Conservation (phyloP, 1,140 invertebrate species). For the Cyrtorhinus lividipennis region DNA sequence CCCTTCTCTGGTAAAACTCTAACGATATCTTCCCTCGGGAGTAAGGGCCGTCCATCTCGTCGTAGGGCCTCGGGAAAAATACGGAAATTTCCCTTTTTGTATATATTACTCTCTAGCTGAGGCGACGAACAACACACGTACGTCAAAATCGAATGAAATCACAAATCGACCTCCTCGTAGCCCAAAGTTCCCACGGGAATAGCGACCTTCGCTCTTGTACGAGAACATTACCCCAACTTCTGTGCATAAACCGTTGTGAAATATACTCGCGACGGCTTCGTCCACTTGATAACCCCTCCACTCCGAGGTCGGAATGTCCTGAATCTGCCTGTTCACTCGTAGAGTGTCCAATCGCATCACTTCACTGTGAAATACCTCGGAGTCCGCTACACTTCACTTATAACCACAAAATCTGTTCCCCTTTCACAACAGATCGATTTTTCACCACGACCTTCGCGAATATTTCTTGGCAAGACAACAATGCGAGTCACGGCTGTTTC, state of each 20-base stretch:
- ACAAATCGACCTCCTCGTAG: constrained; percentile 89
- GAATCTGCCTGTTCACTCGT: constrained; percentile 17
- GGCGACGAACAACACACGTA: constrained; percentile 45
- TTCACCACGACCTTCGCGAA: no score
- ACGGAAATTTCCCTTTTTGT: constrained; percentile 9
- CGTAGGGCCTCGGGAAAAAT: constrained; percentile 13
- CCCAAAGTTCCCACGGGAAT: constrained; percentile 89
- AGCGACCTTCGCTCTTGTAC: constrained; percentile 84
- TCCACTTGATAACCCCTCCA: constrained; percentile 88
- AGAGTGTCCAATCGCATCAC: not conserved
- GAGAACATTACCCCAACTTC: constrained; percentile 89
- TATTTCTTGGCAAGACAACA: no score
- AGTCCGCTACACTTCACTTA: no score
- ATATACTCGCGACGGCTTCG: constrained; percentile 84
- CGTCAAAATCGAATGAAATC: constrained; percentile 94
- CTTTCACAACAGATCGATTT: no score
- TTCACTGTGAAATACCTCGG: no score
- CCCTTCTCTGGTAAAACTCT: constrained; percentile 16
- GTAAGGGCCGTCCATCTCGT: constrained; percentile 1
- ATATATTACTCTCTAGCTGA: constrained; percentile 7
- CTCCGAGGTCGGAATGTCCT: constrained; percentile 27
- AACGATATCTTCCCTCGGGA: constrained; percentile 14
- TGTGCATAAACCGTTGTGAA: constrained; percentile 87
- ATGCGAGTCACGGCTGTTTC: no score
- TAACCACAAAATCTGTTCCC: no score